Evolutionary conservation across 1,140 invertebrate species (phyloP).

Genomic region (Kradibia gibbosae): DNA sequence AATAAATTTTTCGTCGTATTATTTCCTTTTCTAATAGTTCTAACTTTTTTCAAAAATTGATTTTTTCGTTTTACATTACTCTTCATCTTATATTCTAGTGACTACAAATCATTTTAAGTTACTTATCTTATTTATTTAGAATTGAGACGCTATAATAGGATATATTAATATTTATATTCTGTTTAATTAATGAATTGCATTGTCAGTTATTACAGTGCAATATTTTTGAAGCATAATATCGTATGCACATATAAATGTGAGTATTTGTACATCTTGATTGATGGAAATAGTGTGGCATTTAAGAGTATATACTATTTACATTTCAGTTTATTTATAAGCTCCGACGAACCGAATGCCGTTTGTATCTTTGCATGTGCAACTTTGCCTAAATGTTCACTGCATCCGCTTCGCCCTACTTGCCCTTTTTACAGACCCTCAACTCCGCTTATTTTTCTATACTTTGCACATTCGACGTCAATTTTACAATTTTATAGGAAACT

Average conservation of each 20-base stretch:
- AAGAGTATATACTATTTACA: conserved; percentile 68
- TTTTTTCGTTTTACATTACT: no score
- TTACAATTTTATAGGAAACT: neutral
- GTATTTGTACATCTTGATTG: conserved; percentile 52
- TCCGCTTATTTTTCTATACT: neutral
- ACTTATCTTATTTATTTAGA: no score
- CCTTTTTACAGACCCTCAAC: neutral
- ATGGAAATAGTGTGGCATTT: conserved; percentile 70
- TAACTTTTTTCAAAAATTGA: no score
- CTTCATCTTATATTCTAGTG: no score
- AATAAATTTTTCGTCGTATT: no score
- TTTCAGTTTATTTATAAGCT: conserved; percentile 71
- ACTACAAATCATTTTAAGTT: no score
- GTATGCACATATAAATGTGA: neutral
- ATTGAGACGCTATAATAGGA: no score
- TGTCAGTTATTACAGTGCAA: neutral
- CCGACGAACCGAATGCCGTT: conserved; percentile 32
- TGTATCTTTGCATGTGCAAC: conserved; percentile 59
- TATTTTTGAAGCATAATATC: conserved; percentile 16
- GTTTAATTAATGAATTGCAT: no score
- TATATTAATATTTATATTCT: no score
- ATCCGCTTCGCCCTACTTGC: conserved; percentile 30
- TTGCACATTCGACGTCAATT: neutral
- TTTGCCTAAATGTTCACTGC: conserved; percentile 42
- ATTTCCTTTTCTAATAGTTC: no score